Percentiles rank a stretch among this genome's conserved stretches.
Conservation (phyloP, 2,797 vertebrate genomes). For the Limnodromus scolopaceus region DNA sequence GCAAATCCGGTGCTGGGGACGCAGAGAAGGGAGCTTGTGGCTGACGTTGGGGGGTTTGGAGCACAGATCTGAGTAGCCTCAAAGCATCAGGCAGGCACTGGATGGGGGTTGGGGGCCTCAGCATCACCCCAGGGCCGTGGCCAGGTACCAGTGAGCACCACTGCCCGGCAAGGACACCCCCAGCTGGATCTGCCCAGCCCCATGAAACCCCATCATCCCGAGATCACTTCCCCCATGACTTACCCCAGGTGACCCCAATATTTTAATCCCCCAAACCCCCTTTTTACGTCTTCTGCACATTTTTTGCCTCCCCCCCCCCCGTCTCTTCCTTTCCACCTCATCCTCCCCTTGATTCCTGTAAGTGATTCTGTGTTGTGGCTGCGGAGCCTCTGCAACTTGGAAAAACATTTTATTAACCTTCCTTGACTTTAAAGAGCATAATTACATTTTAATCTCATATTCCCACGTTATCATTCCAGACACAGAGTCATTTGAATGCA, state of each 20-base stretch:
- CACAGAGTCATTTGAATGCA: constrained; percentile 70
- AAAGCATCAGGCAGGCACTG: accelerated
- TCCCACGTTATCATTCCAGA: constrained; percentile 72
- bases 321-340: not conserved
- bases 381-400: constrained; percentile 34
- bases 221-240: accelerated
- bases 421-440: constrained; percentile 73
- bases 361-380: constrained; percentile 55
- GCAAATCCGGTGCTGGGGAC: not conserved
- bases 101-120: not conserved
- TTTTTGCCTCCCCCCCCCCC: not conserved
- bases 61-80: accelerated
- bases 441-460: constrained; percentile 78
- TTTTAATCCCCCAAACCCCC: not conserved
- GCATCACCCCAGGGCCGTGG: accelerated
- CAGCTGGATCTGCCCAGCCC: not conserved
- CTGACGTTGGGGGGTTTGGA: not conserved
- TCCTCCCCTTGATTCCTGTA: constrained; percentile 56
- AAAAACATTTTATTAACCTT: constrained; percentile 77
- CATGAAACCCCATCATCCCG: not conserved
- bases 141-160: not conserved
- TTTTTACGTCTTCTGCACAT: not conserved
- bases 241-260: not conserved
- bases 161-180: not conserved
- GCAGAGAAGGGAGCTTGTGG: not conserved